Base-by-base conservation (phyloP, 2,888 invertebrate species). In the Neria commutata region DNA sequence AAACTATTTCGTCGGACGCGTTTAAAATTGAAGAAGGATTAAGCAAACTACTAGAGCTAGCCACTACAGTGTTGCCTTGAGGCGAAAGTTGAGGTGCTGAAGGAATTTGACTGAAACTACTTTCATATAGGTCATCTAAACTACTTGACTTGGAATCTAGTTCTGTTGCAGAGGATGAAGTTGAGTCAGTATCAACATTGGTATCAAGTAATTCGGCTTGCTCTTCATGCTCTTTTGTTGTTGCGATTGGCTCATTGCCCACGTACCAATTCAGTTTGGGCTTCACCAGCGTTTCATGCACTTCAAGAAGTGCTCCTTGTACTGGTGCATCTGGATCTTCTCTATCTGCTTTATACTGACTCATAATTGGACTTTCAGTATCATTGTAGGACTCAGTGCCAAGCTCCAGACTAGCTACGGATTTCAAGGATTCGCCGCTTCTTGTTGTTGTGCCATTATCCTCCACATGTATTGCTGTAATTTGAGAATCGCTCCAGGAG, bases 31-130 rank as follows among this genome's bases (percentile, higher is more conserved):
- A 48, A 48, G 5, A 42, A n/a, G n/a, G n/a, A n/a, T 63, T 59
- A 62, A 67, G 61, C 65, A 62, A 70, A 67, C 70, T 70, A 72
- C 67, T 67, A 62, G 62, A 60, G 63, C 66, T 67, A 68, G 63
- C 65, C 71, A 63, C 67, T 50, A 26, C n/a, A 33, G 54, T 34
- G 46, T 49, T 54, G 33, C 11, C 50, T 33, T 48, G 49, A 58
- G 46, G 46, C 5, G 26, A 29, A 48, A 29, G 10, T 26, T 17
- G 24, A 46, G 46, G 45, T 46, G 29, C 47, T 29, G 34, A 11
- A 40, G 26, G 8, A 50, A 40, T 50, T 34, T 11, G 17, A 19
- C 54, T 40, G 3, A 33, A 33, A 50, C 37, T 48, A 53, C 33
- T 60, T 52, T 24, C 47, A 37, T 21, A 55, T 58, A 19, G 29